Evolutionary conservation across 2,888 invertebrate species (phyloP).

Genomic region (Monoplex corrugatus): DNA sequence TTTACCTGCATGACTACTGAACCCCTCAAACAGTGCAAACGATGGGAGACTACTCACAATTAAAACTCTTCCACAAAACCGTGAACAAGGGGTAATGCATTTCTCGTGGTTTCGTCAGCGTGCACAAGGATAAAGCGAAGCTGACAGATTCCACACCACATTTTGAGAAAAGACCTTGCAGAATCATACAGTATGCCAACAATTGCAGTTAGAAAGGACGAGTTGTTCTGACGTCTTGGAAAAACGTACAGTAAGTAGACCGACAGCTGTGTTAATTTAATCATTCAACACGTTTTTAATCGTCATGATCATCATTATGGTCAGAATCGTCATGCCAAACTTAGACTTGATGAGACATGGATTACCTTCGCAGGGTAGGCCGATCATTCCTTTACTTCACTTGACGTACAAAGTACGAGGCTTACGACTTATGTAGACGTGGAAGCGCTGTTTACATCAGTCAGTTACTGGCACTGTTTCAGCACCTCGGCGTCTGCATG

Average conservation of each 20-base stretch:
- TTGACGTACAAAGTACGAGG: too few relatives aligned
- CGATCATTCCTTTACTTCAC: too few relatives aligned
- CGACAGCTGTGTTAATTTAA: too few relatives aligned
- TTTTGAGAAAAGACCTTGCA: neutral
- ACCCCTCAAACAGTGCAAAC: too few relatives aligned
- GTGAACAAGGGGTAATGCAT: neutral
- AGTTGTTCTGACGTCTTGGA: conserved; percentile 69
- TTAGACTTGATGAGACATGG: neutral
- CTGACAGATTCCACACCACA: neutral
- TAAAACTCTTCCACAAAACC: neutral
- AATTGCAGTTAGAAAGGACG: conserved; percentile 71
- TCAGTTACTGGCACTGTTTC: too few relatives aligned
- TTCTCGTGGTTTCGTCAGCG: conserved; percentile 19
- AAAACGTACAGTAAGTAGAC: conserved; percentile 73
- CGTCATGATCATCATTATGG: too few relatives aligned
- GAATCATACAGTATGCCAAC: conserved; percentile 69
- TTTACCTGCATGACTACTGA: too few relatives aligned
- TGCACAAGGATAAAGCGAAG: neutral
- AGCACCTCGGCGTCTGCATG: too few relatives aligned
- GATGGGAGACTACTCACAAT: conserved; percentile 2
- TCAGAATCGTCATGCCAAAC: neutral
- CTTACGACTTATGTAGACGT: too few relatives aligned
- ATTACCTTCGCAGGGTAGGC: neutral
- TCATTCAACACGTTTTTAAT: too few relatives aligned
- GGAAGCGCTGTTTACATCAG: too few relatives aligned